These are phyloP conservation scores for Australoheros facetus DNA, from an alignment of 2,797 vertebrate species.

Conservation along the genomic window DNA sequence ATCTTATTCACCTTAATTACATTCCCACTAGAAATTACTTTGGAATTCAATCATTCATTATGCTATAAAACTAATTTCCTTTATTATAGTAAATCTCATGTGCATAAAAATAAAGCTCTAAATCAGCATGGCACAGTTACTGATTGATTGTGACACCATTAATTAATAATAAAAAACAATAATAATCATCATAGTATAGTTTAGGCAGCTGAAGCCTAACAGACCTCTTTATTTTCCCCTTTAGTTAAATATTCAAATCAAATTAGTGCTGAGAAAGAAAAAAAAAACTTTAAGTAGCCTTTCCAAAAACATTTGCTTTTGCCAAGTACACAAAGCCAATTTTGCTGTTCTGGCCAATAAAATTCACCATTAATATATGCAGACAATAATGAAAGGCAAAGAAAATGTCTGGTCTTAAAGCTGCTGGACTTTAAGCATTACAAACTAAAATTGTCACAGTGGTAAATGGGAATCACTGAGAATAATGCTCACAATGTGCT, in stretches of 20 bases:
- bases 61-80: constrained; percentile 5
- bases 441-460: constrained; percentile 30
- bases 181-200: background rate
- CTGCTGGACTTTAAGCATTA: constrained; percentile 36
- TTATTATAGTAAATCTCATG: constrained; percentile 9
- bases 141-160: background rate
- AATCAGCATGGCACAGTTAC: background rate
- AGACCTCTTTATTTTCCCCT: constrained; percentile 15
- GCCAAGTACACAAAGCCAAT: constrained; percentile 56
- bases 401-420: constrained; percentile 47
- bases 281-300: constrained; percentile 1
- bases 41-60: constrained; percentile 18
- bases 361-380: constrained; percentile 40
- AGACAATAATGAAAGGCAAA: constrained; percentile 58
- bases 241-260: constrained; percentile 34
- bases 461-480: constrained; percentile 30
- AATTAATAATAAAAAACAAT: background rate
- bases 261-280: constrained; percentile 18
- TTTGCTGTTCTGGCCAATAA: constrained; percentile 63
- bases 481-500: constrained; percentile 34
- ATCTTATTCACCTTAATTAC: constrained; percentile 48
- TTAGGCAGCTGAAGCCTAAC: background rate
- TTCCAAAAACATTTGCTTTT: constrained; percentile 43
- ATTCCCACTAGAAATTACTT: constrained; percentile 26
- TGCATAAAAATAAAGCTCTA: background rate